Percentiles rank a stretch among this genome's conserved stretches.
These are phyloP conservation scores for Eupithecia dodoneata DNA, from an alignment of 2,888 invertebrate species.

Conservation along the genomic window DNA sequence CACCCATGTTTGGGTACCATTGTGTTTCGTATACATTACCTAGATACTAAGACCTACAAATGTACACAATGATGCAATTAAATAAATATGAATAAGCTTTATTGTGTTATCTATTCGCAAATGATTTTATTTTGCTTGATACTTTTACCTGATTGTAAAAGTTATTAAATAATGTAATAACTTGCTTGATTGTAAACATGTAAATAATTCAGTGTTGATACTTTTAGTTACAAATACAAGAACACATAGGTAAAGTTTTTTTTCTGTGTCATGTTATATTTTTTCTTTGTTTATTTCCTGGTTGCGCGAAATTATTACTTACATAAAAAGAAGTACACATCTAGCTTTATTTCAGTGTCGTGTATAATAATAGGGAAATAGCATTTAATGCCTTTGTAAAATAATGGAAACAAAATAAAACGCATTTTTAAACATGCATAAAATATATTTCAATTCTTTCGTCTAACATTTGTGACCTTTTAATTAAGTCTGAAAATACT, in stretches of 20 bases:
- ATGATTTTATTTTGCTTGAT: neutral
- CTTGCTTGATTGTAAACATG: no score
- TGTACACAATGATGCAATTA: no score
- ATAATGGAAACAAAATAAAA: constrained; percentile 58
- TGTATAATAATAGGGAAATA: neutral
- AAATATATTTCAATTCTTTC: constrained; percentile 62
- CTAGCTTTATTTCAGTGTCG: neutral
- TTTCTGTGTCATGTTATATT: neutral
- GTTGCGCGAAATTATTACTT: neutral
- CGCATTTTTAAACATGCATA: constrained; percentile 61
- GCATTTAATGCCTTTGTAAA: constrained; percentile 9
- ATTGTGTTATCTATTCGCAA: neutral
- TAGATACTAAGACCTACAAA: no score
- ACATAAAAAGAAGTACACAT: neutral
- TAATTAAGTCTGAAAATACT: constrained; percentile 60
- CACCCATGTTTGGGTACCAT: no score
- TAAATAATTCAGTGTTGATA: no score
- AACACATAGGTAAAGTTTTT: neutral
- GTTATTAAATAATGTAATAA: no score
- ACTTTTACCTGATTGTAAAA: neutral
- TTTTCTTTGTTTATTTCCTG: neutral
- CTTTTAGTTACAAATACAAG: neutral
- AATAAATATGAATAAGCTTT: no score
- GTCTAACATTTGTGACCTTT: constrained; percentile 68
- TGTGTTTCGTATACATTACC: no score